Base-by-base conservation (phyloP, 2,113 vertebrate genomes). In the Sylvilagus bachmani region DNA sequence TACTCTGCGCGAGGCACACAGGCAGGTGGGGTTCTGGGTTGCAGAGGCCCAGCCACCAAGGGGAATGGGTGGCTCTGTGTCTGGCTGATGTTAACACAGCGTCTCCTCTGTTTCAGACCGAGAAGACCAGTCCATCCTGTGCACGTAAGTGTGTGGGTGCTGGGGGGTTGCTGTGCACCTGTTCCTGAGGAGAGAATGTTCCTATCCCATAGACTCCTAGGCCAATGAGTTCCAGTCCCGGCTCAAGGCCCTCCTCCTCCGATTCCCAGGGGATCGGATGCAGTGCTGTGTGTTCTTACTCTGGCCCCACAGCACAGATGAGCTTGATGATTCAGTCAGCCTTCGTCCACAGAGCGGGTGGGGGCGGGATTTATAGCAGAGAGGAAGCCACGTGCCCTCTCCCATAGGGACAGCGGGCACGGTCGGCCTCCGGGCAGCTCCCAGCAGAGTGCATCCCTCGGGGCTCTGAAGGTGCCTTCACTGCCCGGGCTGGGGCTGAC, bases 121-220 rank as follows among this genome's bases (percentile, higher is more conserved):
- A 86, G 99, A 99, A 98, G 99, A 99, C 97, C 99, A 99, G 98
- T 99, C 99, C 97, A 99, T 99, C 96, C 98, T 99, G 96, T 99
- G 99, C 99, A 99, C 99, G 99, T 99, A 98, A 99, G 99, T 99
- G 95, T 96, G 95, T 19, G 66, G 61, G 83, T 51, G 16, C 16
- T 31, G 21, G 73, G 29, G 74, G 25, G 33, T 80, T 64, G 62
- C 69, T n/a, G 70, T 89, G 33, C 5, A 27, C 83, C 92, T n/a
- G 25, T 51, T 36, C 81, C 93, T 6, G 2, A 36, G 27, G 67
- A 62, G 71, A 51, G 66, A 73, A 29, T 80, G 22, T 87, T 81
- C 22, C n/a, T 69, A 25, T 13, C 22, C 81, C 70, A 3, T 64
- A 4, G 3, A 95, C 53, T 73, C 27, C 1, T 6, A 31, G 69